Evolutionary conservation across 2,113 vertebrate species (phyloP), one percentile per base, ranked within the genome.

Genomic region (Actenoides lindsayi): DNA sequence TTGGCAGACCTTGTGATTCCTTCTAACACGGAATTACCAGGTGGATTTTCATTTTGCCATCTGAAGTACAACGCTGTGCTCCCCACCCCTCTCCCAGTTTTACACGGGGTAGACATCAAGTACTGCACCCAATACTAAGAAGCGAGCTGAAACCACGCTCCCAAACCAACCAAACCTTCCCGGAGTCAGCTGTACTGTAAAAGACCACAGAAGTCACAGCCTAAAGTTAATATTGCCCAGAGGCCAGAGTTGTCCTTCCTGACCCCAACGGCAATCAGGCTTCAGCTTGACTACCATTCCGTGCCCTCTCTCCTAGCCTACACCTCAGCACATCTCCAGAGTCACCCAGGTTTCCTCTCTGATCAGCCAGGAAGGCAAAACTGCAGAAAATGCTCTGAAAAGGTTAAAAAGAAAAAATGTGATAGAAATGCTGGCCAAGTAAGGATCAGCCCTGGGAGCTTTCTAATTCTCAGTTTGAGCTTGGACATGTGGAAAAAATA

Each of bases 401-500:
- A 92, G 80, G 86, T 96, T 94, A 93, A 95, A 93, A 89, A 89
- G 51, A 93, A 94, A 94, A 84, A 94, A 93, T 78, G 48, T 5
- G 8, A 3, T 53, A 69, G 80, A 90, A 92, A 82, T 50, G 35
- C 83, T 69, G 31, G 83, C 96, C 90, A 95, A 92, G 77, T 8
- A 68, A 44, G 69, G 74, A 89, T 92, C 76, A 75, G 48, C 74
- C 44, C 69, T 96, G 89, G 77, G 89, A 96, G 80, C 65, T 53
- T 75, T 84, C 86, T 95, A 39, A 89, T 84, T 93, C 94, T 94
- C 62, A 46, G 57, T 84, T 87, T 90, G 87, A 96, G 71, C 60
- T 90, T 87, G 88, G 92, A 96, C 92, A 90, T 90, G 88, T 94
- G 94, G 95, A 81, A 95, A 91, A 95, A 94, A 96, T 86, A 95